These are phyloP conservation scores for Hyposoter didymator DNA, from an alignment of 2,888 invertebrate genomes.

Conservation along the genomic window DNA sequence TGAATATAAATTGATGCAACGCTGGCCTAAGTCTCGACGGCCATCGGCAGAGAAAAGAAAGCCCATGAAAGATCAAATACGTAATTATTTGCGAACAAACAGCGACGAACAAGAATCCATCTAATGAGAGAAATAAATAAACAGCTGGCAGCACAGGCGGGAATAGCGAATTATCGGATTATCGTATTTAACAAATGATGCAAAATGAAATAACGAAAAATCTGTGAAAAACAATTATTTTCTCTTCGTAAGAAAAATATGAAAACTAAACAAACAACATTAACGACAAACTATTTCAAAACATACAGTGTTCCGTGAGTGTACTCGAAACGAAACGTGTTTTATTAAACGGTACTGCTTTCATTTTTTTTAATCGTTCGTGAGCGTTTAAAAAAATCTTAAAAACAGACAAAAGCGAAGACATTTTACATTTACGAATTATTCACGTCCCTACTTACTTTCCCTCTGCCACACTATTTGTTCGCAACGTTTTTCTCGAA, in stretches of 20 bases:
- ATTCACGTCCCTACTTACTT: background rate
- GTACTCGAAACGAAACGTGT: conserved; percentile 75
- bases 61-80: conserved; percentile 61
- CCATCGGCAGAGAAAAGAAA: conserved; percentile 64
- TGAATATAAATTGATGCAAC: conserved; percentile 76
- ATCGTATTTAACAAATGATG: conserved; percentile 43
- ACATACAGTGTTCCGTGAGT: conserved; percentile 64
- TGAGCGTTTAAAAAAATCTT: conserved; percentile 53
- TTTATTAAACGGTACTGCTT: conserved; percentile 81
- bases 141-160: conserved; percentile 48
- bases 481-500: background rate
- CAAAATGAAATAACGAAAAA: conserved; percentile 56
- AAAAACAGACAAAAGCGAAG: conserved; percentile 12
- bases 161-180: conserved; percentile 39
- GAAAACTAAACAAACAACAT: conserved; percentile 19
- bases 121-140: conserved; percentile 17
- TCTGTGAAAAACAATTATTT: conserved; percentile 53
- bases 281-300: conserved; percentile 44
- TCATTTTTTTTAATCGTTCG: conserved; percentile 77
- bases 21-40: conserved; percentile 76
- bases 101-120: conserved; percentile 47
- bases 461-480: background rate
- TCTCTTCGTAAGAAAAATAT: conserved; percentile 45
- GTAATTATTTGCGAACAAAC: conserved; percentile 69
- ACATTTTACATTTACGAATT: conserved; percentile 36